A percentile compares a stretch with the other conserved stretches of the same genome.
Evolutionary conservation across 2,797 vertebrate genomes (phyloP).

Genomic region (Loriculus beryllinus): DNA sequence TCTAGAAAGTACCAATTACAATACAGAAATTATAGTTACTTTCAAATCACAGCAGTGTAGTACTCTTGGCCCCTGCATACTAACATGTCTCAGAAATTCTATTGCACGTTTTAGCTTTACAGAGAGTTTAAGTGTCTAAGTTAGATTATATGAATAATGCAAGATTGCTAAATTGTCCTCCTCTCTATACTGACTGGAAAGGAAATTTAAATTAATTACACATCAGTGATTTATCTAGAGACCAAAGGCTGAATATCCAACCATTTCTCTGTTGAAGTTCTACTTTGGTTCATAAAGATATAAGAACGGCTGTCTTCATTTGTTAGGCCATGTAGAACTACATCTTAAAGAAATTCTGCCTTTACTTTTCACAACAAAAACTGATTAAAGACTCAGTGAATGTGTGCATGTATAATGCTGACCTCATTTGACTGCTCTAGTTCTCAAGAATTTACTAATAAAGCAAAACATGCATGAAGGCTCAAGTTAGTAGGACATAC

Average conservation of each 20-base stretch:
- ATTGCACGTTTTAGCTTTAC: conserved; percentile 32
- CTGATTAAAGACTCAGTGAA: background rate
- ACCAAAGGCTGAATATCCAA: background rate
- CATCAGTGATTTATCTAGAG: conserved; percentile 32
- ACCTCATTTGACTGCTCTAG: background rate
- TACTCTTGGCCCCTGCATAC: background rate
- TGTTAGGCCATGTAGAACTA: background rate
- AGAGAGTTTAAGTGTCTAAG: conserved; percentile 24
- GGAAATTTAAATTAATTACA: conserved; percentile 40
- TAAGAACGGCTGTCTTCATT: background rate
- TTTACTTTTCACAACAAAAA: background rate
- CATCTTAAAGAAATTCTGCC: background rate
- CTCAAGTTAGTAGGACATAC: background rate
- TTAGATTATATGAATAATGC: conserved; percentile 54
- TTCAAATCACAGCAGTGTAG: background rate
- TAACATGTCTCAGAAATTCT: conserved; percentile 39
- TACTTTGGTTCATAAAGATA: background rate
- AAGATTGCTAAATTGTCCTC: conserved; percentile 41
- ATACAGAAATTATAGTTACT: background rate
- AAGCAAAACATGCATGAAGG: background rate
- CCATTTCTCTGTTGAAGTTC: background rate
- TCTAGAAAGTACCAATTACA: background rate
- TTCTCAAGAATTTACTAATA: background rate
- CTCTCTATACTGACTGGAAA: conserved; percentile 12
- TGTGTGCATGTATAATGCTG: background rate